Evolutionary conservation across 2,113 vertebrate genomes (phyloP).

Genomic region (Setophaga petechia): DNA sequence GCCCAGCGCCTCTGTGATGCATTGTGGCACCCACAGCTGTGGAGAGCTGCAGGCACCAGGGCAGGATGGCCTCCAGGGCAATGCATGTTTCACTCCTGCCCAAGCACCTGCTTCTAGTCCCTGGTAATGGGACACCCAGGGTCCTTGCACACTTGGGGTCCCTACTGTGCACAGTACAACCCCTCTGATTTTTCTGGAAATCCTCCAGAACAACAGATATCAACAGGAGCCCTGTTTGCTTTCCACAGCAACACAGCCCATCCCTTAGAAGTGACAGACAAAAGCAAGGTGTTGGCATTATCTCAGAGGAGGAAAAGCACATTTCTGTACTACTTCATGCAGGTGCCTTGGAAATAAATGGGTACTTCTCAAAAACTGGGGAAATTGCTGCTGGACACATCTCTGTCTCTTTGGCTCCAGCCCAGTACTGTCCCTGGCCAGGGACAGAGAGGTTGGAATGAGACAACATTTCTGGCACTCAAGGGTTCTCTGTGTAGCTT

Average conservation of each 20-base stretch:
- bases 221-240: not conserved
- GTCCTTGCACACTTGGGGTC: not conserved
- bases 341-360: not conserved
- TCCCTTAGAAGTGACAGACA: not conserved
- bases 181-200: not conserved
- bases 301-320: not conserved
- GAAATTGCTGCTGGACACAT: not conserved
- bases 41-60: accelerated
- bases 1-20: accelerated
- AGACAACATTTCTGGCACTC: not conserved
- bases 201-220: not conserved
- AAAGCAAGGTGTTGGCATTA: not conserved
- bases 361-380: not conserved
- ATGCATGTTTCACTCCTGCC: accelerated
- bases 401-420: not conserved
- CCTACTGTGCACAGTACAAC: accelerated
- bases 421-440: accelerated
- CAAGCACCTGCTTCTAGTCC: accelerated
- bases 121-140: accelerated
- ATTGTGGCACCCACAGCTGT: not conserved
- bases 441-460: accelerated
- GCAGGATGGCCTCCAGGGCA: not conserved
- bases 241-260: accelerated
- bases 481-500: not conserved
- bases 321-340: not conserved